Evolutionary conservation across 2,888 invertebrate genomes (phyloP), one percentile per base, ranked within the genome.

Genomic region (Sarcophaga variegata): DNA sequence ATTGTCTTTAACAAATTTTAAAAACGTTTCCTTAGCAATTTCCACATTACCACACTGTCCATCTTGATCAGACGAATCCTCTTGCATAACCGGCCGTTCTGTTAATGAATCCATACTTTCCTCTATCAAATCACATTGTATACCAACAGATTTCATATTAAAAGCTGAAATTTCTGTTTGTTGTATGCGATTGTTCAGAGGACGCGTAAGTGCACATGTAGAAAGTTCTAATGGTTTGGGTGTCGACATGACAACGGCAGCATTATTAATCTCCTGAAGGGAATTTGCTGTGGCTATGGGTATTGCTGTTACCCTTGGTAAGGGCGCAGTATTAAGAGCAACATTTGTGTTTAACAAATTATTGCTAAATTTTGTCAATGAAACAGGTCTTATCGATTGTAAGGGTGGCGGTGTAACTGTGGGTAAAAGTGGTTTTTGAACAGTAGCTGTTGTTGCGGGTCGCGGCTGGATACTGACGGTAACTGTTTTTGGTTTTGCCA

Each of bases 41-140:
- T 20, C 20, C 22, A 22, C 45, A 5, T 45, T 49, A 54, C 45
- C 22, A 45, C 17, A 8, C 3, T 2, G 20, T 8, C 17, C 54
- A 54, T 69, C 54, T 17, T 27, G 66, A 11, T 66, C 62, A 45
- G n/a, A 8, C 2, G 3, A 20, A 8, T 37, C 37, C 10, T 69
- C 49, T 17, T 45, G 60, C n/a, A 64, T 59, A 2, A 4, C 0
- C 4, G 69, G n/a, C 74, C 49, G 54, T 63, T 81, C 78, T 74
- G 67, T 63, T 22, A 69, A 37, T 2, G 71, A 11, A 25, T 81
- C 75, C 25, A 69, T 63, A 0, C 71, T 12, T 45, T 80, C 81
- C 0, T 86, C 87, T 17, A 89, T 84, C 3, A 85, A 25, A 5
- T 87, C 63, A 60, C 91, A 91, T 85, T 91, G 91, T 12, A 90